These are phyloP conservation scores for Camarhynchus parvulus DNA, from an alignment of 2,113 vertebrate genomes.

Conservation along the genomic window DNA sequence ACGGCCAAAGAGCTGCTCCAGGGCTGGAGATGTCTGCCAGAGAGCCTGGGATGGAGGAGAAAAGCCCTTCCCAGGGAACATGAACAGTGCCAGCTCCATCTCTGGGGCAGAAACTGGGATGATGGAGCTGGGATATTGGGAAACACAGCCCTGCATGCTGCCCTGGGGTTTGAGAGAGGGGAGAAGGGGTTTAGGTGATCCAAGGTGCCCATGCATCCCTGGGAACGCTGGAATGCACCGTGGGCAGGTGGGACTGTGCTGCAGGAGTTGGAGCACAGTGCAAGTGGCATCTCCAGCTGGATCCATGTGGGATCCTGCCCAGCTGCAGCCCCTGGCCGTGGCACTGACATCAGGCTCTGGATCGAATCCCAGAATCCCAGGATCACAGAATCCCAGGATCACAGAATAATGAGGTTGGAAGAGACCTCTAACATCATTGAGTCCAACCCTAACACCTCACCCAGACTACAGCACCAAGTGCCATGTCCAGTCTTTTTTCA, in stretches of 20 bases:
- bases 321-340: background rate
- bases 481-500: no score
- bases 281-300: fast-evolving
- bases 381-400: no score
- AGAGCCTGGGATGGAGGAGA: background rate
- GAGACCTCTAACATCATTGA: no score
- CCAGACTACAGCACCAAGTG: no score
- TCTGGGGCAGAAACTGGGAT: background rate
- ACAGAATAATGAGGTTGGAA: no score
- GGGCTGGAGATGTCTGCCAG: background rate
- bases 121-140: background rate
- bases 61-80: background rate
- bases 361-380: no score
- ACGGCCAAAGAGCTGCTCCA: background rate
- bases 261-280: fast-evolving
- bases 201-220: fast-evolving
- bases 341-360: background rate
- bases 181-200: background rate
- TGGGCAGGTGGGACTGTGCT: fast-evolving
- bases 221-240: fast-evolving
- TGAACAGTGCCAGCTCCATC: background rate
- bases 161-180: background rate
- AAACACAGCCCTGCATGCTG: fast-evolving
- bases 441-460: no score
- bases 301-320: fast-evolving